Percentiles rank a stretch among this genome's conserved stretches.
phyloP scores from a whole-genome alignment of 2,113 vertebrate genomes.

The Ariopsis seemanni region DNA sequence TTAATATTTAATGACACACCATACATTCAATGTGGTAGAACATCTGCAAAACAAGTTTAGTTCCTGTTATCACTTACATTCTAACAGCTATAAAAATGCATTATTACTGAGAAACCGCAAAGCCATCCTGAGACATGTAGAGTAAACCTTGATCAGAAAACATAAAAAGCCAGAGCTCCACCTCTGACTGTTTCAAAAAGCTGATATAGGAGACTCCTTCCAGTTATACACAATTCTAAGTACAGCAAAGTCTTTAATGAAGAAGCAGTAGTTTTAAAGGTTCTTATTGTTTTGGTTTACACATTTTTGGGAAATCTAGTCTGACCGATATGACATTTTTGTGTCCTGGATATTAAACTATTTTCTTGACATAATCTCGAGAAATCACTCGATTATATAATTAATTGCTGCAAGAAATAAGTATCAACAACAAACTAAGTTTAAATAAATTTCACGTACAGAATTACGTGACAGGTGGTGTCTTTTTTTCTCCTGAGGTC shows the following conservation, averaged over 20 bases:
- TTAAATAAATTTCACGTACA: neutral
- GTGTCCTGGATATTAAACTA: neutral
- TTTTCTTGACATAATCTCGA: too few species aligned
- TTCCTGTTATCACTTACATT: neutral
- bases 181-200: neutral
- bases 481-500: neutral
- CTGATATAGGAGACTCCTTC: neutral
- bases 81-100: neutral
- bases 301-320: neutral
- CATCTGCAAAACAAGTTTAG: neutral
- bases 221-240: neutral
- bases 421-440: neutral
- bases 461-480: neutral
- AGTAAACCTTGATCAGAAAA: neutral
- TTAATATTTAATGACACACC: too few species aligned
- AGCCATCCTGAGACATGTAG: neutral
- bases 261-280: neutral
- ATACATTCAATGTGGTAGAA: neutral
- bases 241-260: too few species aligned
- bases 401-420: neutral
- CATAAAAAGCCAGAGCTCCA: neutral
- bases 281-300: neutral
- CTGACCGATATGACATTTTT: neutral
- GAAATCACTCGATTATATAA: neutral
- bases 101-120: neutral